These are phyloP conservation scores for Anoncus sp. DNA, from an alignment of 2,888 invertebrate species.

Conservation along the genomic window DNA sequence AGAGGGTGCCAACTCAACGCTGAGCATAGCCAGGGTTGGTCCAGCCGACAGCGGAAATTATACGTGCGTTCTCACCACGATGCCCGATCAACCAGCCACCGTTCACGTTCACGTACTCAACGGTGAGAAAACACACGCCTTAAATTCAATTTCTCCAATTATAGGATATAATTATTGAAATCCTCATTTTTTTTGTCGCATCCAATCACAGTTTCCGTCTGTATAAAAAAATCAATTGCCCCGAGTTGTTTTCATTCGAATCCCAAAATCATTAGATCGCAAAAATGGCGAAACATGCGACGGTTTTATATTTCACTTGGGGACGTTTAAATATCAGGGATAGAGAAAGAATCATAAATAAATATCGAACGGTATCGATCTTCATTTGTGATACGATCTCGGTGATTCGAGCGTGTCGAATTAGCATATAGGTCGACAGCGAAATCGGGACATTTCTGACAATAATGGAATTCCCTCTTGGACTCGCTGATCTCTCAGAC, in stretches of 20 bases:
- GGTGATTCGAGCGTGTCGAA: neutral
- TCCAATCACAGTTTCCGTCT: no score
- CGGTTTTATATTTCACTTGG: no score
- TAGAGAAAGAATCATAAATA: no score
- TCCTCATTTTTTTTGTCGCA: no score
- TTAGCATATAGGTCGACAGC: neutral
- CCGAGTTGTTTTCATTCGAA: no score
- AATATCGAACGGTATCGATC: no score
- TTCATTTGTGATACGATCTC: neutral
- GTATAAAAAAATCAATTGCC: no score
- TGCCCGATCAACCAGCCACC: conserved; percentile 83
- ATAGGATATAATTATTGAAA: no score
- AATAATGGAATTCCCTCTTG: conserved; percentile 8
- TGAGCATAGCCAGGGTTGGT: conserved; percentile 83
- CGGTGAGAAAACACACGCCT: conserved; percentile 83
- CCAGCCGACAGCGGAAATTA: conserved; percentile 84
- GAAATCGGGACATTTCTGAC: neutral
- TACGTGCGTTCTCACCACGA: conserved; percentile 83
- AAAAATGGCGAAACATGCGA: no score
- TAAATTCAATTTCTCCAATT: no score
- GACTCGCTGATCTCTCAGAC: conserved; percentile 13
- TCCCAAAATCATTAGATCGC: no score
- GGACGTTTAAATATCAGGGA: no score
- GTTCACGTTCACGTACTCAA: conserved; percentile 85
- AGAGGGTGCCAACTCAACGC: conserved; percentile 84